Evolutionary conservation across 35 echinoderm and acorn worm genomes (phyloP), one percentile per base, ranked within the genome.

Genomic region (Apostichopus japonicus): DNA sequence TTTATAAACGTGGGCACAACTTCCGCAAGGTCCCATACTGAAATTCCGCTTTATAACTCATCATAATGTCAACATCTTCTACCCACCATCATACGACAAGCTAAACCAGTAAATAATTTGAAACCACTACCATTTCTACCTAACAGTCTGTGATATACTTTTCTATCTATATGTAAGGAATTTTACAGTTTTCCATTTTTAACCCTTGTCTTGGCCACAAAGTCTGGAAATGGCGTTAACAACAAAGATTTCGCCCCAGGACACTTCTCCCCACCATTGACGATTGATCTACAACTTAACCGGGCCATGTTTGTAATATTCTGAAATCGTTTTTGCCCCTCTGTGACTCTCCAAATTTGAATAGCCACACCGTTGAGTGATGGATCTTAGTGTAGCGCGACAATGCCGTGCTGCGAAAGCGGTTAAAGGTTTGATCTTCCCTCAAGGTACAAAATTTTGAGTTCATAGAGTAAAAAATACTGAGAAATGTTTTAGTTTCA

Each of bases 201-300:
- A 5, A 16, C 11, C 63, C 63, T 19, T 17, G 11, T 5, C 19
- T 67, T 9, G 63, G 63, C 63, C 19, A 5, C 63, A 67, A 67
- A 67, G 63, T 67, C 63, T 67, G 63, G 63, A 67, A 67, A 67
- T 67, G 63, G 63, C 19, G 63, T 67, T 67, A 67, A 67, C 63
- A 15, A 10, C 63, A 15, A 67, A 67, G 19, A 15, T 19, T 67
- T 67, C 19, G 63, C 63, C 63, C 19, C 2, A 67, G 63, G 63
- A 19, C 8, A 67, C 63, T 67, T 67, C 63, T 19, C 63, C 0
- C 63, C 11, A 19, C 63, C 63, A 83, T 0, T 54, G 33, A 83
- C 44, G 24, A 83, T 83, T 54, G 24, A 83, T 83, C 54, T 83
- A 55, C 51, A 54, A 83, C 79, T 83, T 83, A 54, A 53, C 54